Percentiles rank a stretch among this genome's conserved stretches.
These are phyloP conservation scores for Pseudachorutes palmiensis DNA, from an alignment of 1,140 invertebrate species.

Conservation along the genomic window DNA sequence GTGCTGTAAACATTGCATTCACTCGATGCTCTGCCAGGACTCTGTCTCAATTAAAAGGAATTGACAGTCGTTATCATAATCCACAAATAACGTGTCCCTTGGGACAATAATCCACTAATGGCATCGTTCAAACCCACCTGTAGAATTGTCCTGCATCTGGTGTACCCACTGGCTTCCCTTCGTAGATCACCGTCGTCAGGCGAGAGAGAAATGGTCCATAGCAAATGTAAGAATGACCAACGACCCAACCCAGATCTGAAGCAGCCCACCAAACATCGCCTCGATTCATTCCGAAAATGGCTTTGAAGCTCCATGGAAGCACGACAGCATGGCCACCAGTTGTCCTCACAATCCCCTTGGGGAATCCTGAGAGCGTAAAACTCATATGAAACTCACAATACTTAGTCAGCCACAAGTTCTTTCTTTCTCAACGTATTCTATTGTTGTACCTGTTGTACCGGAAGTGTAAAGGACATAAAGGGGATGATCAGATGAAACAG, in stretches of 20 bases:
- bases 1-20: constrained; percentile 75
- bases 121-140: too few species aligned
- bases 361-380: constrained; percentile 81
- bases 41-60: constrained; percentile 45
- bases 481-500: constrained; percentile 78
- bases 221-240: constrained; percentile 90
- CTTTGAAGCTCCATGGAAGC: constrained; percentile 76
- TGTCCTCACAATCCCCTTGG: constrained; percentile 92
- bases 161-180: constrained; percentile 88
- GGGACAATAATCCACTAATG: too few species aligned
- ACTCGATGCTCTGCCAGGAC: constrained; percentile 80
- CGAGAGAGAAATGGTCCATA: constrained; percentile 89
- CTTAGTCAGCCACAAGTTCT: background rate
- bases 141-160: constrained; percentile 85
- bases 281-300: constrained; percentile 77
- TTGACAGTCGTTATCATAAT: background rate
- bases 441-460: constrained; percentile 63
- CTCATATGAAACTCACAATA: constrained; percentile 16
- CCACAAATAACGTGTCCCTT: background rate
- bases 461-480: constrained; percentile 90
- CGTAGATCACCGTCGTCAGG: constrained; percentile 83
- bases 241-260: constrained; percentile 89
- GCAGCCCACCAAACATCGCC: constrained; percentile 82
- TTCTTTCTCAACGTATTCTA: background rate
- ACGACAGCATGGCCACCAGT: constrained; percentile 74